Evolutionary conservation across 2,113 vertebrate species (phyloP).

Genomic region (Limnothrissa miodon): DNA sequence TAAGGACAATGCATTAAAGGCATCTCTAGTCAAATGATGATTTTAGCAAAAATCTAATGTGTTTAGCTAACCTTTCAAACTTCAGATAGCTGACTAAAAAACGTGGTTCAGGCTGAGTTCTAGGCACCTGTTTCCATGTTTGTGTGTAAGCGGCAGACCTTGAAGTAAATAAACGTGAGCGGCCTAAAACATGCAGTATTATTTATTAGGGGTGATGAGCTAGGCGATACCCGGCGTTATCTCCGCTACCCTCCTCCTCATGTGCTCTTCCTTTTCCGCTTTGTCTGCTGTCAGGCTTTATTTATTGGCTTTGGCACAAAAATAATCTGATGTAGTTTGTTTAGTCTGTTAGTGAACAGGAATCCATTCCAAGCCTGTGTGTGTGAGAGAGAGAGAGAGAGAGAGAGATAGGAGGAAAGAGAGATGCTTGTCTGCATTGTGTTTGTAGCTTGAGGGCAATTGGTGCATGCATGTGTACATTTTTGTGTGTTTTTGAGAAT

Average conservation of each 20-base stretch:
- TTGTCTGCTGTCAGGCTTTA: not conserved
- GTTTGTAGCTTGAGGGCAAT: not conserved
- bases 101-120: not conserved
- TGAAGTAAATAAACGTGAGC: not conserved
- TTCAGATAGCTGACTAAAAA: not conserved
- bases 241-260: not conserved
- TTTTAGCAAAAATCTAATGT: no score
- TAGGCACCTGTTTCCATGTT: not conserved
- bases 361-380: not conserved
- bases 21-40: no score
- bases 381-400: not conserved
- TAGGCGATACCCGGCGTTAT: not conserved
- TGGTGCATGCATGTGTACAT: not conserved
- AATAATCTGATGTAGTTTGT: slow-evolving; percentile 7
- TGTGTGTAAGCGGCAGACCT: not conserved
- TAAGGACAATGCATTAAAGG: no score
- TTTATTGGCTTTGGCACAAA: slow-evolving; percentile 5
- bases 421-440: not conserved
- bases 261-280: not conserved
- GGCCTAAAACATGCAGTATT: not conserved
- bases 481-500: not conserved
- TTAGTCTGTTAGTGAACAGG: not conserved
- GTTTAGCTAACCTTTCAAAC: no score
- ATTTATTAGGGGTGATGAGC: not conserved
- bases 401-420: not conserved